Conservation (phyloP, 2,113 vertebrate species). For the Chelonoidis abingdonii region DNA sequence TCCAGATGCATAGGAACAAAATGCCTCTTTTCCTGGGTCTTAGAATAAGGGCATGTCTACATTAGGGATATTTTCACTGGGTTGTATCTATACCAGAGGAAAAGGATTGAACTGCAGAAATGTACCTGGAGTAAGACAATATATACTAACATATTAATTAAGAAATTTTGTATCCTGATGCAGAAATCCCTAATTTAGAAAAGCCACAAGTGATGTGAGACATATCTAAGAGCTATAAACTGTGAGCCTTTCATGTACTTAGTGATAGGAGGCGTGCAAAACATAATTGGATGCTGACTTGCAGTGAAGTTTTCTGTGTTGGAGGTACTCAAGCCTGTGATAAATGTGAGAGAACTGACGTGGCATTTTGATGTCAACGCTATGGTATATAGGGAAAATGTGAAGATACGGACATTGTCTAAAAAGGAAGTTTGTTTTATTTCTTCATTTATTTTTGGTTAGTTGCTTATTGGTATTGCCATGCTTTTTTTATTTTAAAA, state of each 20-base stretch:
- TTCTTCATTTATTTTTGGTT: slow-evolving; percentile 52
- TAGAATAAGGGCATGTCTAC: background rate
- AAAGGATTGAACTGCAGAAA: background rate
- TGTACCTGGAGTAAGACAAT: background rate
- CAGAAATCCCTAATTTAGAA: background rate
- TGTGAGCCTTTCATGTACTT: background rate
- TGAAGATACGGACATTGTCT: background rate
- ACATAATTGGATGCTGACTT: background rate
- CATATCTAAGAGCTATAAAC: background rate
- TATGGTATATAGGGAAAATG: slow-evolving; percentile 5
- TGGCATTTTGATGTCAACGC: background rate
- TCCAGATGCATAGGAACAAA: background rate
- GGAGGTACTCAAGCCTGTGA: background rate
- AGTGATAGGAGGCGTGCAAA: background rate
- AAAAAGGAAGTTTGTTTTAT: slow-evolving; percentile 23
- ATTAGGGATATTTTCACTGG: background rate
- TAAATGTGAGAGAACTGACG: background rate
- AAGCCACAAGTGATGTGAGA: background rate
- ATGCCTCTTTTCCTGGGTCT: fast-evolving
- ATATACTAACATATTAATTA: background rate
- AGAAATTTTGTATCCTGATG: background rate
- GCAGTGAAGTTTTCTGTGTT: background rate
- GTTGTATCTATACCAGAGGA: background rate
- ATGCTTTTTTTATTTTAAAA: slow-evolving; percentile 41
- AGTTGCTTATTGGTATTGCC: slow-evolving; percentile 1